Evolutionary conservation across 2,113 vertebrate species (phyloP), one percentile per base, ranked within the genome.

Genomic region (Leptocoma aspasia): DNA sequence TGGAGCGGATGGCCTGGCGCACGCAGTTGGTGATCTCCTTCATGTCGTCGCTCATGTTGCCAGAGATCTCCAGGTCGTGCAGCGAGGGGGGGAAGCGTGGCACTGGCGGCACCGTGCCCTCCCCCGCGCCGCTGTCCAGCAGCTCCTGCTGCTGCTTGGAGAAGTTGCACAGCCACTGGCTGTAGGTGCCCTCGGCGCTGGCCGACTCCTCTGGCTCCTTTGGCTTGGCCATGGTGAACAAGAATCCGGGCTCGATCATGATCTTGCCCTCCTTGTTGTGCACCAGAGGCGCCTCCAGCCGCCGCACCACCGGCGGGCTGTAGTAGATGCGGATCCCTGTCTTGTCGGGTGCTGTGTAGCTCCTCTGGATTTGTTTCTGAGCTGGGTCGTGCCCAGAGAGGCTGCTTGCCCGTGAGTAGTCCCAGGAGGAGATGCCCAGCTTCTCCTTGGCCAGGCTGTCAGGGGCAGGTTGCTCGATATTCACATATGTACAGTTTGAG

Each of bases 1-100:
- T 98, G 5, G 99, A 99, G 90, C 99, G 99, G 91, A 99, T 99
- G 92, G 99, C 99, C 91, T 99, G 99, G 64, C 99, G 98, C 82
- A 99, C 99, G 4, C 99, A 99, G 97, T 99, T 99, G 94, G 99
- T 99, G 98, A 99, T 99, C 97, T 99, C 99, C 97, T 99, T 99
- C 99, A 99, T 99, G 97, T 99, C 99, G 0, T 99, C 99, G 1
- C 99, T 99, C 96, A 99, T 98, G 96, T 99, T 99, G 89, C 99
- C 99, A 0, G 99, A 99, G 83, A 99, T 99, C 96, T 99, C 99
- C 54, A 99, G 97, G 89, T 98, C 97, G 1, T 98, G 99, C 97
- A 99, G 98, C 0, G 99, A 90, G 0, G 98, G 72, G 6, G 98
- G 92, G 86, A 98, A 95, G 90, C 60, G 41, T 6, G 98, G 96